Evolutionary conservation across 1,140 invertebrate species (phyloP).

Genomic region (Cataglyphis hispanica): DNA sequence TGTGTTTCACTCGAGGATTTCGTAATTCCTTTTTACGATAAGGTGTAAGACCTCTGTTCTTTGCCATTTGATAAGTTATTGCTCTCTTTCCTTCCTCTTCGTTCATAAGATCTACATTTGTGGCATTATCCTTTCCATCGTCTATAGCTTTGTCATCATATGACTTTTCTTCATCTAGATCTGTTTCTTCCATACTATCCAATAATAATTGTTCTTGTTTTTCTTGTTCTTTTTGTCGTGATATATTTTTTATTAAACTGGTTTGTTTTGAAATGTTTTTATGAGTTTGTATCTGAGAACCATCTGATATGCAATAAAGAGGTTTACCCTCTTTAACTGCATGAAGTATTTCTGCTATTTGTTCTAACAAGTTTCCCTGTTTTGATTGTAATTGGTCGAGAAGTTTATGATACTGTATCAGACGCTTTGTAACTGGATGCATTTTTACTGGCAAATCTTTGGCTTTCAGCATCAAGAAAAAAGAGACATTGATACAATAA

Average conservation of each 20-base stretch:
- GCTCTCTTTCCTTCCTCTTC: conserved; percentile 89
- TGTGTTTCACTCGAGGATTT: conserved; percentile 97
- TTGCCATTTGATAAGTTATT: conserved; percentile 97
- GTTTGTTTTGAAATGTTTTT: conserved; percentile 49
- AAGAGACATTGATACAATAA: conserved; percentile 95
- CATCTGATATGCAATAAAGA: conserved; percentile 75
- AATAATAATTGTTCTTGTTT: background rate
- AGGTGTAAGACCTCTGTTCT: conserved; percentile 97
- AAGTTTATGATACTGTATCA: conserved; percentile 93
- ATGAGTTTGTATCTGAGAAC: conserved; percentile 8
- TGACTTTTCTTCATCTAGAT: conserved; percentile 45
- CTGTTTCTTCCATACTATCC: conserved; percentile 31
- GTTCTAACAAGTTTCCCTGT: conserved; percentile 88
- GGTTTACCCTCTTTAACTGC: conserved; percentile 75
- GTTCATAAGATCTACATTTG: conserved; percentile 76
- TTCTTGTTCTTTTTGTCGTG: background rate
- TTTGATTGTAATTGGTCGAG: conserved; percentile 91
- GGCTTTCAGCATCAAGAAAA: conserved; percentile 94
- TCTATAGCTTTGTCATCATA: conserved; percentile 79
- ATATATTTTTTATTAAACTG: conserved; percentile 37
- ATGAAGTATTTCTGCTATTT: conserved; percentile 83
- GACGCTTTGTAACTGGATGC: conserved; percentile 94
- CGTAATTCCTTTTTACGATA: conserved; percentile 95
- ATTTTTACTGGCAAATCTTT: conserved; percentile 90
- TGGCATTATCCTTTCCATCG: conserved; percentile 78